Conservation (phyloP, 2,888 invertebrate genomes). For the Anthophora plumipes region DNA sequence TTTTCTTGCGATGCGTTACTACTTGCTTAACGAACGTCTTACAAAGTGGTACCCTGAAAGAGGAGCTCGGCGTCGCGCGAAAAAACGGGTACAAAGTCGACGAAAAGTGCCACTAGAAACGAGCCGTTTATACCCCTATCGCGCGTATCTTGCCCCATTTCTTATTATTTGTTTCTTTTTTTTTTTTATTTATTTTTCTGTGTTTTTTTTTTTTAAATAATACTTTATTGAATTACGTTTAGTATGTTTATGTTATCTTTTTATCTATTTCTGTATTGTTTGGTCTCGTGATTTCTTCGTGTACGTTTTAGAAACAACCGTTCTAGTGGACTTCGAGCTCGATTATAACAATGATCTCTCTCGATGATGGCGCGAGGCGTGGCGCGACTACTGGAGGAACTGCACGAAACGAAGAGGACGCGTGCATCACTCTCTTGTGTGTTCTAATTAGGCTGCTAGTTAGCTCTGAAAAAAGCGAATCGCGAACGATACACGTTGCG, state of each 20-base stretch:
- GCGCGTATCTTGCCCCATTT: background rate
- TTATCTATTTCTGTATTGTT: background rate
- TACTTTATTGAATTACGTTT: background rate
- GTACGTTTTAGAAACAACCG: slow-evolving; percentile 18
- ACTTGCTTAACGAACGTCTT: slow-evolving; percentile 27
- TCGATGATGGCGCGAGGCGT: slow-evolving; percentile 20
- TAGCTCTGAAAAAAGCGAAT: slow-evolving; percentile 26
- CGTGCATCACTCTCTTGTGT: background rate
- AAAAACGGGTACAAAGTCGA: slow-evolving; percentile 15
- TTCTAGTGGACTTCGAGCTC: slow-evolving; percentile 36
- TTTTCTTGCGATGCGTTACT: slow-evolving; percentile 5
- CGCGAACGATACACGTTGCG: slow-evolving; percentile 18
- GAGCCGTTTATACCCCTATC: slow-evolving; percentile 22
- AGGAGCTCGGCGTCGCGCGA: slow-evolving; percentile 27
- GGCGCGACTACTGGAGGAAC: slow-evolving; percentile 18
- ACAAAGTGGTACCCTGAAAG: slow-evolving; percentile 42
- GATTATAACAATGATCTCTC: slow-evolving; percentile 4
- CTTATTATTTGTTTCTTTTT: too few relatives aligned
- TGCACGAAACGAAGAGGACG: slow-evolving; percentile 39
- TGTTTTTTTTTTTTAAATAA: slow-evolving; percentile 11
- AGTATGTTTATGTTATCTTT: slow-evolving; percentile 5
- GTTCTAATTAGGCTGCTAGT: slow-evolving; percentile 42
- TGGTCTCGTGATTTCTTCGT: slow-evolving; percentile 19
- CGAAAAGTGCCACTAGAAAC: slow-evolving; percentile 44
- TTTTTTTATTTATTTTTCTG: too few relatives aligned